Evolutionary conservation across 2,113 vertebrate genomes (phyloP), one percentile per base, ranked within the genome.

Genomic region (Pterocles orientalis): DNA sequence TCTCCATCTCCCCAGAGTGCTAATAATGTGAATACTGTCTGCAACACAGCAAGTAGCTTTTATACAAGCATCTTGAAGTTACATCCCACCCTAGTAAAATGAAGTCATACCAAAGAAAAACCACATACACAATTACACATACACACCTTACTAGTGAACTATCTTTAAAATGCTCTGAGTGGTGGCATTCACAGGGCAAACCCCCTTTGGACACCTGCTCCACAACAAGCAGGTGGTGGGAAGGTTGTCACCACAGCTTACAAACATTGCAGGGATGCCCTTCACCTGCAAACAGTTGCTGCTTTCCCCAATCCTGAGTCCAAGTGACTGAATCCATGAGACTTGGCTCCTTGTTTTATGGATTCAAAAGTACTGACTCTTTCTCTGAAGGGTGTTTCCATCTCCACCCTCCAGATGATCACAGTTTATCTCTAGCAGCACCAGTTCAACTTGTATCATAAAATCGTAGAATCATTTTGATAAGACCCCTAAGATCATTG

Each of bases 51-150:
- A 76, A 66, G 14, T 5, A 68, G 10, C 14, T 29, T 10, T 60
- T 60, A 24, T 4, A 6, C 7, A 18, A 84, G 9, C 8, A 11
- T 84, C 31, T 24, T 65, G 24, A 58, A 54, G 2, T 7, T 31
- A 26, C 3, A 62, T 56, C 4, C 14, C 5, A 53, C 10, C 17
- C 18, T 24, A 34, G 14, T 23, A 85, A 90, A 62, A 16, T 28
- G 39, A 0, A 45, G 47, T 18, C 24, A 45, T 10, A 71, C 16
- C 26, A 33, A 53, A 73, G 19, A 45, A 48, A 78, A 64, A 18
- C 47, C 1, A 2, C 14, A 29, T 18, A 31, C 3, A 7, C 1
- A 1, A 39, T 45, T 70, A 13, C 11, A 31, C 3, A 9, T 3
- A 7, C 12, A 34, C 7, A 45, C 6, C 7, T 48, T 25, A 20